Evolutionary conservation across 2,888 invertebrate genomes (phyloP).

Genomic region (Adelognathus sp.): DNA sequence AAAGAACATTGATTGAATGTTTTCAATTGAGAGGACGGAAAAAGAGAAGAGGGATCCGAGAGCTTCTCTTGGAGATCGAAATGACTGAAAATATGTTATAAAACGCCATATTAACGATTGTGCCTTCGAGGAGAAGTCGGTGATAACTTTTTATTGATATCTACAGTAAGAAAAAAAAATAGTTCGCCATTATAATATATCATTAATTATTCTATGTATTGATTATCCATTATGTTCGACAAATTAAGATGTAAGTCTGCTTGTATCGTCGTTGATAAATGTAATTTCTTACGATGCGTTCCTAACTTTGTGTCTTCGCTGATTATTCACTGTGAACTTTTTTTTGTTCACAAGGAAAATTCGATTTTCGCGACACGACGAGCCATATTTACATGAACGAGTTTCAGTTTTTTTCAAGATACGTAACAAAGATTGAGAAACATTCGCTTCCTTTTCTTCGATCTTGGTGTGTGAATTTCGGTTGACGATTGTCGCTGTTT

Average conservation of each 20-base stretch:
- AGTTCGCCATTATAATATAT: background rate
- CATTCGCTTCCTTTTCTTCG: background rate
- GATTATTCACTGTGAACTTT: background rate
- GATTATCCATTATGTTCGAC: background rate
- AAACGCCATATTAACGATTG: constrained; percentile 35
- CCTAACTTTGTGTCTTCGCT: background rate
- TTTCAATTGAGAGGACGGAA: background rate
- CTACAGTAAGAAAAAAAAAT: too few relatives aligned
- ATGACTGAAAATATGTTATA: constrained; percentile 38
- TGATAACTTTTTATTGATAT: constrained; percentile 34
- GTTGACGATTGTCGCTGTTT: background rate
- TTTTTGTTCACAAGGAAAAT: background rate
- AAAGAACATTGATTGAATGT: background rate
- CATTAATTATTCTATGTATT: constrained; percentile 21
- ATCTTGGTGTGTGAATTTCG: background rate
- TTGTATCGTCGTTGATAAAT: constrained; percentile 49
- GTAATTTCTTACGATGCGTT: constrained; percentile 11
- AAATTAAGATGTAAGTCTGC: background rate
- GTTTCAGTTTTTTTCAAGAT: background rate
- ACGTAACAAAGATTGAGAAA: constrained; percentile 20
- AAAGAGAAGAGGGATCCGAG: constrained; percentile 5
- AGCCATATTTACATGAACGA: background rate
- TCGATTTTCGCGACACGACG: background rate
- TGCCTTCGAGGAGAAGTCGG: background rate
- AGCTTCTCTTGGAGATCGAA: background rate